Evolutionary conservation across 2,113 vertebrate species (phyloP).

Genomic region (Psilopogon haemacephalus): DNA sequence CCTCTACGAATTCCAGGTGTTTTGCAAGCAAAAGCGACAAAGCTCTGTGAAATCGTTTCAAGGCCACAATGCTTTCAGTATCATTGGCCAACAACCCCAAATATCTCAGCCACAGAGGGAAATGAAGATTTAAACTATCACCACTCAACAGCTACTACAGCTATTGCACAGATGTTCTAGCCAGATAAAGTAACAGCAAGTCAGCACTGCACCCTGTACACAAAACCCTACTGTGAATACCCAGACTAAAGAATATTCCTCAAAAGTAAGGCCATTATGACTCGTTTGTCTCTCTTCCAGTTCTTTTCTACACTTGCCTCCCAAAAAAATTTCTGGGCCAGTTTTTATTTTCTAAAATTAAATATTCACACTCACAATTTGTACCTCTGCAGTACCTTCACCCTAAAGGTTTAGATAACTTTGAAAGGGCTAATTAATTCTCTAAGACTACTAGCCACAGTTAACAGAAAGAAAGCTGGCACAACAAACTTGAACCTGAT

Average conservation of each 20-base stretch:
- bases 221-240: not conserved
- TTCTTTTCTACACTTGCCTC: not conserved
- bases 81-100: not conserved
- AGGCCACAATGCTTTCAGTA: not conserved
- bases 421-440: not conserved
- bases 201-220: not conserved
- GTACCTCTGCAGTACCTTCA: not conserved
- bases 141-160: not conserved
- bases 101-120: not conserved
- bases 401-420: not conserved
- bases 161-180: not conserved
- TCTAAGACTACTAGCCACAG: not conserved
- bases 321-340: not conserved
- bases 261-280: not conserved
- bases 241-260: not conserved
- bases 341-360: not conserved
- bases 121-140: not conserved
- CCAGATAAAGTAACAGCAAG: not conserved
- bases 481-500: not conserved
- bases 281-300: not conserved
- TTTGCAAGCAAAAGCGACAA: too few relatives aligned
- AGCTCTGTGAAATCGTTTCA: too few relatives aligned
- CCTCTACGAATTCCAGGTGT: not conserved
- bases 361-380: not conserved
- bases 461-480: not conserved